Evolutionary conservation across 2,888 invertebrate species (phyloP).

Genomic region (Schrankia costaestrigalis): DNA sequence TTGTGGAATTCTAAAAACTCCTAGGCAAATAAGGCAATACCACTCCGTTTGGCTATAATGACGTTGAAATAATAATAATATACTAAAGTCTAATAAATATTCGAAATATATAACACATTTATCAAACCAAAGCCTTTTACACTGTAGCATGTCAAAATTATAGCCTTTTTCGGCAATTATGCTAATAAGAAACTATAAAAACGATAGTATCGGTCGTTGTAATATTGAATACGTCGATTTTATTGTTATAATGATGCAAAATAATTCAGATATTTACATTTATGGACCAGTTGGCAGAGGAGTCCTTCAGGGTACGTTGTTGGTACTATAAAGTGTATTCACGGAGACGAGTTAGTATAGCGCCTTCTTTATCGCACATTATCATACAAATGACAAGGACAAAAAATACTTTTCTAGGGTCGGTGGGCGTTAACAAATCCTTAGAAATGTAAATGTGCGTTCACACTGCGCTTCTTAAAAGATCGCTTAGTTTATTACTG

Average conservation of each 20-base stretch:
- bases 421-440: too few species aligned
- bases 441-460: too few species aligned
- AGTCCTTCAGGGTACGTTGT: slow-evolving; percentile 17
- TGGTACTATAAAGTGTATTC: slow-evolving; percentile 6
- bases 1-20: too few species aligned
- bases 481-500: too few species aligned
- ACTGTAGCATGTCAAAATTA: slow-evolving; percentile 24
- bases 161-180: slow-evolving; percentile 53
- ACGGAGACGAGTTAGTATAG: slow-evolving; percentile 1
- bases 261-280: slow-evolving; percentile 64
- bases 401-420: too few species aligned
- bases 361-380: background rate
- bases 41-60: too few species aligned
- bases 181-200: slow-evolving; percentile 59
- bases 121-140: slow-evolving; percentile 11
- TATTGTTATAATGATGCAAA: slow-evolving; percentile 56
- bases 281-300: slow-evolving; percentile 38
- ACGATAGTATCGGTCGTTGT: slow-evolving; percentile 52
- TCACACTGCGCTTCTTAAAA: too few species aligned
- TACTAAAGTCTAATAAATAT: too few species aligned
- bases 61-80: too few species aligned
- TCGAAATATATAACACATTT: slow-evolving; percentile 3
- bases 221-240: slow-evolving; percentile 60
- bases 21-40: too few species aligned
- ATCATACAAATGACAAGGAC: background rate